A percentile compares a stretch with the other conserved stretches of the same genome.
phyloP scores from a whole-genome alignment of 2,113 vertebrate species.

The Gobius niger region DNA sequence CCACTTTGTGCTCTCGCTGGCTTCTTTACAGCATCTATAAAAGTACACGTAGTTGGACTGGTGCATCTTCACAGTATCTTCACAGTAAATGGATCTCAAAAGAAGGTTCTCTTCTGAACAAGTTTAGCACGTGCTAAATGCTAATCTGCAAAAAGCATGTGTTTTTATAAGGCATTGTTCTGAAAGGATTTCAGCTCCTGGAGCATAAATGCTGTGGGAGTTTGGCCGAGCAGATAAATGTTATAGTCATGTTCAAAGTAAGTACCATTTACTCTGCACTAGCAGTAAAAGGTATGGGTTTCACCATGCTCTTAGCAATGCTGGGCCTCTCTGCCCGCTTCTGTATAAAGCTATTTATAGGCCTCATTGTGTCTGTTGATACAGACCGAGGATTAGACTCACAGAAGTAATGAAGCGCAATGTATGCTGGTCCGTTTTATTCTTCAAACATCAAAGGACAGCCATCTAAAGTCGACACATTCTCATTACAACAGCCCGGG shows the following conservation, averaged over 20 bases:
- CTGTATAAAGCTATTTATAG: slow-evolving; percentile 11
- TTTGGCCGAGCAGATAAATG: neutral
- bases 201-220: too few relatives aligned
- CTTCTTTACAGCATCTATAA: neutral
- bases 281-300: slow-evolving; percentile 5
- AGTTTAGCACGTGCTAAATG: too few relatives aligned
- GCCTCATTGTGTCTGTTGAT: slow-evolving; percentile 34
- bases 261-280: neutral
- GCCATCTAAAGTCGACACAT: slow-evolving; percentile 36
- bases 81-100: too few relatives aligned
- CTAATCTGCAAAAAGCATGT: too few relatives aligned
- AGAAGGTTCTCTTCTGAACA: too few relatives aligned
- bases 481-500: slow-evolving; percentile 7
- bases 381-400: slow-evolving; percentile 42
- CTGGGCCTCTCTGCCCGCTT: slow-evolving; percentile 12
- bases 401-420: slow-evolving; percentile 42
- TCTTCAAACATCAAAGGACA: slow-evolving; percentile 27
- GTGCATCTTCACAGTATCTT: neutral
- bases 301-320: neutral
- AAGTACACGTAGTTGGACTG: neutral
- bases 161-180: too few relatives aligned
- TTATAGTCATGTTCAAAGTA: neutral
- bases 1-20: too few relatives aligned
- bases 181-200: too few relatives aligned
- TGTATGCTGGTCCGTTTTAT: slow-evolving; percentile 23